These are phyloP conservation scores for Pseudochromis fuscus DNA, from an alignment of 2,797 vertebrate species.

Conservation along the genomic window DNA sequence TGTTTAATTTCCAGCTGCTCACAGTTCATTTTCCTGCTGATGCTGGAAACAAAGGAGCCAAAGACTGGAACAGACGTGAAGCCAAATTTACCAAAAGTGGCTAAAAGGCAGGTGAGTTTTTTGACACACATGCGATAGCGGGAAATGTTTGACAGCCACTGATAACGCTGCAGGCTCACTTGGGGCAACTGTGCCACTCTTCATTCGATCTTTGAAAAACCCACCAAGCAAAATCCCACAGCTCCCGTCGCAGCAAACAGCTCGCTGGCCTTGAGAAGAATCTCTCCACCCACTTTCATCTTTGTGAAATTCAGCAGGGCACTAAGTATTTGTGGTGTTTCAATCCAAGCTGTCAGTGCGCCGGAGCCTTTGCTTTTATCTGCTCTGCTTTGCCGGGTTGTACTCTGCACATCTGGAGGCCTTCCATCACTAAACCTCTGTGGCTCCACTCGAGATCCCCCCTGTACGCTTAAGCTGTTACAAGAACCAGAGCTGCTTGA, in stretches of 20 bases:
- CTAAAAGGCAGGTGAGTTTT: conserved; percentile 7
- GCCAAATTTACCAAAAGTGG: background rate
- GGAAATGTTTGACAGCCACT: conserved; percentile 43
- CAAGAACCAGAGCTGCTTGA: conserved; percentile 84
- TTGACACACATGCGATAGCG: conserved; percentile 13
- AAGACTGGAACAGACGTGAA: background rate
- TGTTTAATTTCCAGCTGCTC: background rate
- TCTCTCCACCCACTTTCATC: conserved; percentile 71
- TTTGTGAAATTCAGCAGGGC: conserved; percentile 77
- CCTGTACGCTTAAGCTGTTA: conserved; percentile 83
- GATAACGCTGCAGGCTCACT: conserved; percentile 28
- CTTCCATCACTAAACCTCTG: conserved; percentile 84
- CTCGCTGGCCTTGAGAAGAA: conserved; percentile 51
- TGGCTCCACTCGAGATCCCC: conserved; percentile 74
- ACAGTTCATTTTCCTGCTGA: background rate
- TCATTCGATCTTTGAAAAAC: conserved; percentile 41
- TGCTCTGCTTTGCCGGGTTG: conserved; percentile 65
- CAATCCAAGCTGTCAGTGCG: conserved; percentile 84
- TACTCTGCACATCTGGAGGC: conserved; percentile 86
- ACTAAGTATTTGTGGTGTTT: conserved; percentile 83
- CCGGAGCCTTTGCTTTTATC: conserved; percentile 82
- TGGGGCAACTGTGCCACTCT: conserved; percentile 23
- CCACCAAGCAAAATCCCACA: conserved; percentile 40
- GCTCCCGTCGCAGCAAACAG: conserved; percentile 32
- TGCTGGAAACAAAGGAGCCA: background rate